A percentile compares a stretch with the other conserved stretches of the same genome.
These are phyloP conservation scores for Luidia sarsii DNA, from an alignment of 53 echinoderm and acorn worm species.

Conservation along the genomic window DNA sequence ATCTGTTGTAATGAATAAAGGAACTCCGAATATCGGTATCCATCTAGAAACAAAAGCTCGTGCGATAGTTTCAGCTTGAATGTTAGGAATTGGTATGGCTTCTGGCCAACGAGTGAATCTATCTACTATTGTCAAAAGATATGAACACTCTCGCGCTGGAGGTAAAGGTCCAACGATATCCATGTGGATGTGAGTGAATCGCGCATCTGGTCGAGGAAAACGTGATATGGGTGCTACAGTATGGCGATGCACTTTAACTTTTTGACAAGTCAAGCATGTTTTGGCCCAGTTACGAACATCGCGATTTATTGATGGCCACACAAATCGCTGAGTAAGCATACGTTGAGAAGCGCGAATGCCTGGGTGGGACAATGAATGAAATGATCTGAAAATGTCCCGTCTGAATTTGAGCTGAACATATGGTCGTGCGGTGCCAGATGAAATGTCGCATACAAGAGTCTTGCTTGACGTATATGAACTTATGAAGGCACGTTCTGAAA, in stretches of 20 bases:
- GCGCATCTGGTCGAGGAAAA: conserved; percentile 37
- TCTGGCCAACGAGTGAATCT: conserved; percentile 65
- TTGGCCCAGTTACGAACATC: too few species aligned
- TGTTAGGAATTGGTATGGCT: conserved; percentile 64
- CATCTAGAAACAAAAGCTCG: conserved; percentile 52
- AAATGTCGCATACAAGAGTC: conserved; percentile 25
- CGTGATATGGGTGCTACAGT: conserved; percentile 32
- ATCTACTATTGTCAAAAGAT: conserved; percentile 56
- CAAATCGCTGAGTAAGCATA: conserved; percentile 7
- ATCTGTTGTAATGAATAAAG: conserved; percentile 56
- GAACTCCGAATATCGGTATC: conserved; percentile 56
- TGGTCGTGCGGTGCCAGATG: conserved; percentile 28
- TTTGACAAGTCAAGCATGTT: conserved; percentile 32
- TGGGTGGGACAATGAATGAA: conserved; percentile 46
- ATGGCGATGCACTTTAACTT: conserved; percentile 39
- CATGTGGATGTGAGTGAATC: conserved; percentile 37
- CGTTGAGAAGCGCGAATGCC: conserved; percentile 42
- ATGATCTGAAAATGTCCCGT: conserved; percentile 26
- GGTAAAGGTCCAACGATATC: conserved; percentile 21
- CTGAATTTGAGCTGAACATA: conserved; percentile 6
- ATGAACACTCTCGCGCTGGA: conserved; percentile 33
- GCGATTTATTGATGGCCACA: too few species aligned
- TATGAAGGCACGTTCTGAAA: background rate
- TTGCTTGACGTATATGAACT: conserved; percentile 1
- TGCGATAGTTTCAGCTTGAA: conserved; percentile 65